phyloP scores from a whole-genome alignment of 2,113 vertebrate species.

The Anolis sagrei region DNA sequence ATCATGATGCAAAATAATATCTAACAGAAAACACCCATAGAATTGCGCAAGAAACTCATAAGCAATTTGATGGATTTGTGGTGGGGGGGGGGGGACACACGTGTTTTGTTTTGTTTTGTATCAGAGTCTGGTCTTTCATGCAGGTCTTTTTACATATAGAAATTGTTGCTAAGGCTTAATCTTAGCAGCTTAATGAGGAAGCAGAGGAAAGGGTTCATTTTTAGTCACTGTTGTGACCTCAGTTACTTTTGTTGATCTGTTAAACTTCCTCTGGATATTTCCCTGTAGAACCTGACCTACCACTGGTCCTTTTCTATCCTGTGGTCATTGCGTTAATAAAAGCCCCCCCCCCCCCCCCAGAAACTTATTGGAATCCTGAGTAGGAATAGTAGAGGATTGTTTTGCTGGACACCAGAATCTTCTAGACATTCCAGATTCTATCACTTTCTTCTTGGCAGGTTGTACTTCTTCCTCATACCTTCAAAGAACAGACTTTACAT shows the following conservation, averaged over 20 bases:
- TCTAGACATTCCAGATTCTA: background rate
- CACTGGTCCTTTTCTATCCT: background rate
- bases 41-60: no score
- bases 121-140: no score
- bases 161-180: no score
- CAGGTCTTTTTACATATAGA: no score
- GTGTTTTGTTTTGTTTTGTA: no score
- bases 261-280: background rate
- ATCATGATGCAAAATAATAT: no score
- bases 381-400: background rate
- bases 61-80: no score
- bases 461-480: background rate
- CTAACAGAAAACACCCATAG: no score
- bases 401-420: background rate
- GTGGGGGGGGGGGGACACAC: no score
- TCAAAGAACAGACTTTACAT: background rate
- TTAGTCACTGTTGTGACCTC: background rate
- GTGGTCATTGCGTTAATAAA: background rate
- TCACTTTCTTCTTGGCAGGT: background rate
- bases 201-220: background rate
- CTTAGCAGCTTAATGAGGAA: no score
- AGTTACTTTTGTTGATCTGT: background rate
- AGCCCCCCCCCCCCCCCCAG: no score
- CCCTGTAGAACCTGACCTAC: background rate
- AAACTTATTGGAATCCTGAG: background rate